Conservation (phyloP, 2,888 invertebrate genomes). For the Nudaria mundana region DNA sequence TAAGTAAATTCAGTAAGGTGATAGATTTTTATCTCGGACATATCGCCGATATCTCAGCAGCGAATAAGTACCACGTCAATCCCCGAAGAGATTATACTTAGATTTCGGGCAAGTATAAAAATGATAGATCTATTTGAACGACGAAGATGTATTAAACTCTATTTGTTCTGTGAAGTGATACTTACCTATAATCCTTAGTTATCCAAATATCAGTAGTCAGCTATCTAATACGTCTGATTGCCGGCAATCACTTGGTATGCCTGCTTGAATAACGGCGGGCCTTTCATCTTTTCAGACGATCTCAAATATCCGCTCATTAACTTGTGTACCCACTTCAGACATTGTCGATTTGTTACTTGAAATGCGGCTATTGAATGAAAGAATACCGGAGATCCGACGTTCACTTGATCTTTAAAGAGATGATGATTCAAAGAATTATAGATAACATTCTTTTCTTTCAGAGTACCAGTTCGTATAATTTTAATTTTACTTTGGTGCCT, state of each 20-base stretch:
- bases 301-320: slow-evolving; percentile 76
- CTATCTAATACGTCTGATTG: slow-evolving; percentile 39
- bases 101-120: no score
- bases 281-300: slow-evolving; percentile 74
- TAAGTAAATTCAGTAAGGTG: no score
- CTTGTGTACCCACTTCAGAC: slow-evolving; percentile 73
- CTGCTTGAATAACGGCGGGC: slow-evolving; percentile 65
- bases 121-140: background rate
- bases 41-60: no score
- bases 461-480: no score
- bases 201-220: slow-evolving; percentile 44
- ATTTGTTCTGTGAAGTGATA: slow-evolving; percentile 15
- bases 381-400: background rate
- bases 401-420: background rate
- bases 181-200: slow-evolving; percentile 18
- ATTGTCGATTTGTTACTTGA: slow-evolving; percentile 71
- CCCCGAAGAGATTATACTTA: no score
- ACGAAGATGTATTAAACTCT: slow-evolving; percentile 31
- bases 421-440: background rate
- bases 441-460: background rate
- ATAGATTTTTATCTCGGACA: no score
- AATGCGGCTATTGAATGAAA: slow-evolving; percentile 60
- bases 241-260: slow-evolving; percentile 44
- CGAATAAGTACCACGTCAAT: no score
- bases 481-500: no score